phyloP scores from a whole-genome alignment of 2,113 vertebrate genomes.

The Chelonoidis abingdonii region DNA sequence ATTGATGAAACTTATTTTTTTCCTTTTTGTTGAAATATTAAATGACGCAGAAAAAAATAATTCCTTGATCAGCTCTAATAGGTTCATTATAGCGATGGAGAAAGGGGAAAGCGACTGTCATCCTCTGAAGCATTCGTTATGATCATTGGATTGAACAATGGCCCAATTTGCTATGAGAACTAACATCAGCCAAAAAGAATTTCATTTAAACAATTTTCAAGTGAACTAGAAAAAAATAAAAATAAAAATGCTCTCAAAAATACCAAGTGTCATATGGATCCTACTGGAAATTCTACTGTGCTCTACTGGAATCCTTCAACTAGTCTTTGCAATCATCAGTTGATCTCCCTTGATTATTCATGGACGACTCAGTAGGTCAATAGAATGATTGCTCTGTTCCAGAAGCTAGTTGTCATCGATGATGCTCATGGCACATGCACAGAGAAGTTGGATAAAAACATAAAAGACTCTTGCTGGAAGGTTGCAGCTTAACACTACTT shows the following conservation, averaged over 20 bases:
- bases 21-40: no score
- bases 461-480: no score
- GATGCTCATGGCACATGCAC: no score
- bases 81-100: neutral
- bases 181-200: rapidly evolving
- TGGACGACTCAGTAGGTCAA: neutral
- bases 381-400: neutral
- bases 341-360: neutral
- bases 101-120: rapidly evolving
- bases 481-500: no score
- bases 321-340: neutral
- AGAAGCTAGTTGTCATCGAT: neutral
- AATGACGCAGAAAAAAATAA: neutral
- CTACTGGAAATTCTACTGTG: rapidly evolving
- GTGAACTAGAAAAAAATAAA: neutral
- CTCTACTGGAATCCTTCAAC: neutral
- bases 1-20: rapidly evolving
- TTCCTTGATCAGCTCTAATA: rapidly evolving
- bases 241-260: neutral
- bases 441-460: no score
- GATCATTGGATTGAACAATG: neutral
- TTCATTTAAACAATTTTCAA: neutral
- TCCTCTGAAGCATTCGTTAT: neutral
- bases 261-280: neutral
- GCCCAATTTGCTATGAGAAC: neutral